Evolutionary conservation across 1,140 invertebrate species (phyloP).

Genomic region (Chlorops oryzae): DNA sequence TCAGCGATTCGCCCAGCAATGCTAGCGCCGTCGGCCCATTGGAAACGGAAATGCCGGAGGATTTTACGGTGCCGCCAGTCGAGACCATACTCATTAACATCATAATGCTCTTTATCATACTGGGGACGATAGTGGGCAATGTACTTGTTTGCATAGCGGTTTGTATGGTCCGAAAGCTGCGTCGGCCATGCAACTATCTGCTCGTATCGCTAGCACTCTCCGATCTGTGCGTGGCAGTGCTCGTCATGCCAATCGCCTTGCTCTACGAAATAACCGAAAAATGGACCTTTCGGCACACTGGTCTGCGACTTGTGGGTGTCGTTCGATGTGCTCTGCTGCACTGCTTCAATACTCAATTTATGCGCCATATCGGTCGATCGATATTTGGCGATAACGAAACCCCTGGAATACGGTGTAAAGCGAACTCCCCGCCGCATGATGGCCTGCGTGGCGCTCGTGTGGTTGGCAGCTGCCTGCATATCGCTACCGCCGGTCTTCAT

Average conservation of each 20-base stretch:
- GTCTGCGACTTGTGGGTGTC: conserved; percentile 82
- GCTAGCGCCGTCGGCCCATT: too few relatives aligned
- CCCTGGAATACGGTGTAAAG: conserved; percentile 82
- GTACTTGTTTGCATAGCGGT: conserved; percentile 84
- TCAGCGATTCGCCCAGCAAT: too few relatives aligned
- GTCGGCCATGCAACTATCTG: conserved; percentile 77
- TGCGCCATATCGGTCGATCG: conserved; percentile 87
- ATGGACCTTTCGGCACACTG: conserved; percentile 76
- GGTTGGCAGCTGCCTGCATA: conserved; percentile 83
- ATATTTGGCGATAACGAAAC: conserved; percentile 87
- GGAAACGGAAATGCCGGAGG: too few relatives aligned
- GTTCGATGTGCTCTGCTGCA: conserved; percentile 76
- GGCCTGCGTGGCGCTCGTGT: conserved; percentile 78
- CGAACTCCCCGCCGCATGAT: conserved; percentile 78
- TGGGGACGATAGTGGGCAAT: conserved; percentile 81
- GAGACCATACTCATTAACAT: conserved; percentile 65
- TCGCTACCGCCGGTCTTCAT: conserved; percentile 82
- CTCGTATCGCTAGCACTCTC: conserved; percentile 87
- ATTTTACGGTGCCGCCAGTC: conserved; percentile 45
- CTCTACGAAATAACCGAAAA: conserved; percentile 72
- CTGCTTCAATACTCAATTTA: conserved; percentile 85
- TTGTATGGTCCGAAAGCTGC: conserved; percentile 77
- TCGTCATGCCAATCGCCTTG: conserved; percentile 82
- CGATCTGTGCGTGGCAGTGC: conserved; percentile 73
- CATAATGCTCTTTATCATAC: conserved; percentile 67